These are phyloP conservation scores for Contarinia nasturtii DNA, from an alignment of 1,140 invertebrate species.

Conservation along the genomic window DNA sequence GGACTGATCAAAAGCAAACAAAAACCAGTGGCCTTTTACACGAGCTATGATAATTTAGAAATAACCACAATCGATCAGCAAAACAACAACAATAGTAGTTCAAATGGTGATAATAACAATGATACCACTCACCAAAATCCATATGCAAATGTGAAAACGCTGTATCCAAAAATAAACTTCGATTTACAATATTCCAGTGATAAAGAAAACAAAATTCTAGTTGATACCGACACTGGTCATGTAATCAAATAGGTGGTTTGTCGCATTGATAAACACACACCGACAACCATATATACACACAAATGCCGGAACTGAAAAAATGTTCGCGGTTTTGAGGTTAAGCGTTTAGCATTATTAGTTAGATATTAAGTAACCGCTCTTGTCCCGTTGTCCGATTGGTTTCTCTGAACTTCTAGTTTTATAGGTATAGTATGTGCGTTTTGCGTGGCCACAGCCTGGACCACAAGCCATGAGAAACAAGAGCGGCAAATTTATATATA, in stretches of 20 bases:
- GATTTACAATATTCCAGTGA: not conserved
- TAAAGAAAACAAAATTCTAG: slow-evolving; percentile 1
- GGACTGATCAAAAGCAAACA: not conserved
- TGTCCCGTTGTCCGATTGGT: no score
- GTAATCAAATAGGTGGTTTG: not conserved
- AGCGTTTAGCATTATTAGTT: no score
- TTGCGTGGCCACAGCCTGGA: no score
- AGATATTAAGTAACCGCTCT: no score
- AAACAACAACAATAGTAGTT: not conserved
- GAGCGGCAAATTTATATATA: no score
- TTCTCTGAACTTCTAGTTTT: no score
- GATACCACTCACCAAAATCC: not conserved
- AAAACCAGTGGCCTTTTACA: not conserved
- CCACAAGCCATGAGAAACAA: no score
- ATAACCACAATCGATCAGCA: not conserved
- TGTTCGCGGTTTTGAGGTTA: no score
- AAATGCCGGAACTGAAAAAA: no score
- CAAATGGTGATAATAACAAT: not conserved
- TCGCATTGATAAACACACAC: no score
- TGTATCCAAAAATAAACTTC: not conserved
- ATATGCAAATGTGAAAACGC: not conserved
- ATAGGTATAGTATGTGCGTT: no score
- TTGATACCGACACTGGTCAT: not conserved
- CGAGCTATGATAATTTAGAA: not conserved
- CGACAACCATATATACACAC: no score